These are phyloP conservation scores for Trichosurus vulpecula DNA, from an alignment of 2,797 vertebrate species.

Conservation along the genomic window DNA sequence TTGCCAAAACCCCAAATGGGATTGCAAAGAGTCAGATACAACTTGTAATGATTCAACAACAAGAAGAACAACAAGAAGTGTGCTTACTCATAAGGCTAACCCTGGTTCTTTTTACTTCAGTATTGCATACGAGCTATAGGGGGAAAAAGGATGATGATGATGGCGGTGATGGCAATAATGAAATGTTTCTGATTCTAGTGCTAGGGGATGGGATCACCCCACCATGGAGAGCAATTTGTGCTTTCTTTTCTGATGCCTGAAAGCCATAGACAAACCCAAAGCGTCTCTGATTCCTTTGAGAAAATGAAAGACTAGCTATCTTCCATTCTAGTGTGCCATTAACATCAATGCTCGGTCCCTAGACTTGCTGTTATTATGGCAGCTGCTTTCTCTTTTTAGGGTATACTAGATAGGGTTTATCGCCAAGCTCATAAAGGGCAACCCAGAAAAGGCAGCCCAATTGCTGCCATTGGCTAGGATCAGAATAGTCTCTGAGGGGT, in stretches of 20 bases:
- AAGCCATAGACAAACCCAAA: not conserved
- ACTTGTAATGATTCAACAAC: not conserved
- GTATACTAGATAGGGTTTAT: not conserved
- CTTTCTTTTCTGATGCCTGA: not conserved
- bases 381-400: not conserved
- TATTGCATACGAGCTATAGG: not conserved
- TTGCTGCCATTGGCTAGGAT: not conserved
- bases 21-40: not conserved
- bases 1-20: not conserved
- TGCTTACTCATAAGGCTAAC: not conserved
- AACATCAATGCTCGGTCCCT: not conserved
- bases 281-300: not conserved
- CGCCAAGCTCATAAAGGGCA: not conserved
- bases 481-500: not conserved
- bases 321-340: not conserved
- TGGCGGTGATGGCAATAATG: not conserved
- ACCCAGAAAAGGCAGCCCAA: not conserved
- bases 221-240: not conserved
- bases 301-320: not conserved
- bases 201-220: not conserved
- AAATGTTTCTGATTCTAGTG: not conserved
- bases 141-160: not conserved
- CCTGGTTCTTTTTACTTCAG: not conserved
- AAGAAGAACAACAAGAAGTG: not conserved
- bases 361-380: not conserved